Base-by-base conservation (phyloP, 2,888 invertebrate genomes). In the Amitus sp. region DNA sequence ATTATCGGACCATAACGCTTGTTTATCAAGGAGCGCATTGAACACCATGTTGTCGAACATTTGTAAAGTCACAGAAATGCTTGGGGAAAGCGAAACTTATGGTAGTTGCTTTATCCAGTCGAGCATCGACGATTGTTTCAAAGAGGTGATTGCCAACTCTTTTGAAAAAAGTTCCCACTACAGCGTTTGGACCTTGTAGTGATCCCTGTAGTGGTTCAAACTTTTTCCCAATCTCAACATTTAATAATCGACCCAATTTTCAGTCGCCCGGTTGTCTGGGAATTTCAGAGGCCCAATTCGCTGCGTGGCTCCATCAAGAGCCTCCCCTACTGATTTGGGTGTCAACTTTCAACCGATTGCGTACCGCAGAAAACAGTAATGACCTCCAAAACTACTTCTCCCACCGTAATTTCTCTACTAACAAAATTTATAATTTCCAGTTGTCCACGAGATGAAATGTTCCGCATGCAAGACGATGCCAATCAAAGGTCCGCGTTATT, bases 1-100 rank as follows among this genome's bases (percentile, higher is more conserved):
- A 70, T 85, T 90, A 71, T 87, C 90, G 1, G 91, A 92, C 78
- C 90, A 92, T 73, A 92, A 92, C 74, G 89, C 90, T 30, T 91
- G 90, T 67, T 86, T 92, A 42, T 88, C 89, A 0, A 86, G 88
- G 47, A 84, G 86, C 47, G 83, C 88, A 27, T 82, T 93, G 47
- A 85, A 87, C 2, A 84, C 85, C 0, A 79, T 93, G 49, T 79
- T 93, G 60, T 82, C 85, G 13, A 88, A 89, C 76, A 82, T 92
- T 19, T 86, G 87, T 7, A 83, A 87, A 83, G 70, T 87, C 78
- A 81, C 87, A 72, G 84, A 85, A 66, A 88, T 87, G 77, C 79
- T 91, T 34, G 89, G 89, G 39, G 88, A 88, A 77, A 85, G 85
- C 62, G 84, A 85, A 15, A 85, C 86, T 23, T 90, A 88, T 82